Evolutionary conservation across 2,888 invertebrate genomes (phyloP).

Genomic region (Agrotis exclamationis): DNA sequence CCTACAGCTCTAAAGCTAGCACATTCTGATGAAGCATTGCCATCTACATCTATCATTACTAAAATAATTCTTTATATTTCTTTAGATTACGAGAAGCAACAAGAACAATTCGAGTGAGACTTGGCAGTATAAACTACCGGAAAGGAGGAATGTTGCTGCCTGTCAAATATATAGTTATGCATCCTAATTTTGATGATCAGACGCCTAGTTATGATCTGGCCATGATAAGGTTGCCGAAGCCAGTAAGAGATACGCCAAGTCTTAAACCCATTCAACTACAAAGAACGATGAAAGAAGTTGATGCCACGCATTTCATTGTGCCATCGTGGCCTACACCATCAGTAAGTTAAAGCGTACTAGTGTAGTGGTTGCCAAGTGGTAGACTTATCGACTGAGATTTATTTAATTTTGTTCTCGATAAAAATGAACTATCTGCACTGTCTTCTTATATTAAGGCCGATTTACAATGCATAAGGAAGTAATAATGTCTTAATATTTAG

Average conservation of each 20-base stretch:
- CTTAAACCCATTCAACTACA: slow-evolving; percentile 76
- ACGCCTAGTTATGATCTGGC: slow-evolving; percentile 82
- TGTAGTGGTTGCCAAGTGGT: no score
- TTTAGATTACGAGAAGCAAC: slow-evolving; percentile 76
- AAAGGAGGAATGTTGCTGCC: slow-evolving; percentile 78
- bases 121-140: slow-evolving; percentile 83
- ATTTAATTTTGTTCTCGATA: no score
- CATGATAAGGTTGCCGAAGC: slow-evolving; percentile 73
- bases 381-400: no score
- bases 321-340: slow-evolving; percentile 76
- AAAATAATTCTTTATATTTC: slow-evolving; percentile 12
- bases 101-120: slow-evolving; percentile 76
- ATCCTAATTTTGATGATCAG: slow-evolving; percentile 80
- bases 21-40: no score
- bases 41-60: no score
- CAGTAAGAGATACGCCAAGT: slow-evolving; percentile 69
- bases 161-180: slow-evolving; percentile 79
- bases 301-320: slow-evolving; percentile 80
- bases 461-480: no score
- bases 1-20: no score
- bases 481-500: no score
- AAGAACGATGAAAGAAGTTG: slow-evolving; percentile 60
- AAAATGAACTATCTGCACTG: no score
- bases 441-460: no score
- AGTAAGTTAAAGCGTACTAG: slow-evolving; percentile 61